Evolutionary conservation across 2,797 vertebrate genomes (phyloP), one percentile per base, ranked within the genome.

Genomic region (Melanotaenia nigrans): DNA sequence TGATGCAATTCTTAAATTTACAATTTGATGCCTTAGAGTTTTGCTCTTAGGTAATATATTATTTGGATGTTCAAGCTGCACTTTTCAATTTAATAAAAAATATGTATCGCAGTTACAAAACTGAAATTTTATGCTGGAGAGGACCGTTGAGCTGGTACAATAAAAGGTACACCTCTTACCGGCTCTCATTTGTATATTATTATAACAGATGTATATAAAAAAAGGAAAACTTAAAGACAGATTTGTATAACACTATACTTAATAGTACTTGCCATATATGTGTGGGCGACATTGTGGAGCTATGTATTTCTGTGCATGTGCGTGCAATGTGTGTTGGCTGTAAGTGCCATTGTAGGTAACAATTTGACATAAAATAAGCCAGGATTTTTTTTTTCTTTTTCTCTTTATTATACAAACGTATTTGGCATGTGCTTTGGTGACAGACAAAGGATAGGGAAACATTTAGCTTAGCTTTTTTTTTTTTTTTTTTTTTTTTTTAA

Each of bases 221-320:
- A 79, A 68, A 69, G 65, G 32, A 33, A 70, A 62, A 63, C 74
- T 81, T 78, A 63, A 61, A 80, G 64, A 71, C 38, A 57, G 40
- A 33, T 72, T 70, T 68, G 56, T 71, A 24, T 61, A 67, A 60
- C 64, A 74, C 63, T 75, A 24, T 32, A 0, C n/a, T 20, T 35
- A 36, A 49, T 57, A 20, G 65, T 63, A 51, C 58, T 16, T 36
- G 47, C 33, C 24, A 65, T 76, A 71, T 75, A 56, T 10, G n/a
- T 22, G 49, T 56, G 40, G 53, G 24, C 14, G 24, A 28, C 40
- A 40, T 54, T 60, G 38, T 58, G 13, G 4, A 61, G 20, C 5
- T 14, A 36, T 65, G 2, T 57, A 4, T 40, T 40, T 40, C 38
- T 40, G 38, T 40, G 35, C 18, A 53, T 47, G 5, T 38, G 59